Evolutionary conservation across 2,113 vertebrate genomes (phyloP).

Genomic region (Abramis brama): DNA sequence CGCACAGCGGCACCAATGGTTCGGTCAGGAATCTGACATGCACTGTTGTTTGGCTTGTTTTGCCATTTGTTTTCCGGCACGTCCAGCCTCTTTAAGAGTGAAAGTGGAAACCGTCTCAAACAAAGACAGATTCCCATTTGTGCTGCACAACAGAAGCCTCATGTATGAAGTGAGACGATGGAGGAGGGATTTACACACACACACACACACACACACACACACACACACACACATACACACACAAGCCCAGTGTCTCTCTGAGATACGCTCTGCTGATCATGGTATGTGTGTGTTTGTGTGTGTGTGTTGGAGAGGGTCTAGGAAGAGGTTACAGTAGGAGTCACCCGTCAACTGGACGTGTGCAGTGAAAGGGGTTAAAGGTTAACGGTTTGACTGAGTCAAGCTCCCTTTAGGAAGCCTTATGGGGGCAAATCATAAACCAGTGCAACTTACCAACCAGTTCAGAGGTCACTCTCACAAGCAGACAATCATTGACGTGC

Average conservation of each 20-base stretch:
- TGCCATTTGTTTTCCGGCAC: conserved; percentile 74
- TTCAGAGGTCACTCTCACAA: conserved; percentile 70
- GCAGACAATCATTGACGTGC: conserved; percentile 67
- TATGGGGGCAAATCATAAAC: conserved; percentile 56
- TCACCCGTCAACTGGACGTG: too few species aligned
- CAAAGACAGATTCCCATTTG: conserved; percentile 66
- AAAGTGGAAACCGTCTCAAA: conserved; percentile 79
- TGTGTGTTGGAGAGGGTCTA: not conserved
- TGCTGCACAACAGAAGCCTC: conserved; percentile 75
- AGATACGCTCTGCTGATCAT: not conserved
- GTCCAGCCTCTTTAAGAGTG: conserved; percentile 77
- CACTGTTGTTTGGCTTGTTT: conserved; percentile 48
- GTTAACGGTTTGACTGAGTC: conserved; percentile 66
- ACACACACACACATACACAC: too few species aligned
- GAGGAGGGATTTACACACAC: too few species aligned
- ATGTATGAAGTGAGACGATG: conserved; percentile 75
- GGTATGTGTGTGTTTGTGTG: not conserved
- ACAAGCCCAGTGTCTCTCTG: not conserved
- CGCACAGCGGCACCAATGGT: too few species aligned
- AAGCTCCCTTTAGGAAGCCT: conserved; percentile 61
- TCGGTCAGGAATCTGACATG: too few species aligned
- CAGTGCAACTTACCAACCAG: conserved; percentile 59
- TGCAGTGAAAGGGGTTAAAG: conserved; percentile 60
- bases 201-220: too few species aligned
- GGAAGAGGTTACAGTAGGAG: not conserved